Evolutionary conservation across 2,113 vertebrate species (phyloP).

Genomic region (Seriola dumerili): DNA sequence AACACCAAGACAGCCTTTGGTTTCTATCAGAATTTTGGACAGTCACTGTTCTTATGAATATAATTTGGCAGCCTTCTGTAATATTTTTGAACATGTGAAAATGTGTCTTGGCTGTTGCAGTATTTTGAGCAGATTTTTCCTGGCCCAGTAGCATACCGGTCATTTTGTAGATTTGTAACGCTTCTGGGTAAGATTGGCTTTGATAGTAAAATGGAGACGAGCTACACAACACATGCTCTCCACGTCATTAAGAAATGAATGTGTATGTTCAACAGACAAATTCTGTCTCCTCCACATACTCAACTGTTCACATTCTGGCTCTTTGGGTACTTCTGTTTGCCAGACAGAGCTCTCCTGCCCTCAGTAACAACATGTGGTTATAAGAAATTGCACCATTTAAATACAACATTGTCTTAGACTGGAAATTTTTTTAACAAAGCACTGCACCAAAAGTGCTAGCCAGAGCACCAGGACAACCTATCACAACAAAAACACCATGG

Average conservation of each 20-base stretch:
- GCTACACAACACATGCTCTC: background rate
- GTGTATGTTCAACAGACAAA: conserved; percentile 12
- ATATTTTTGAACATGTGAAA: conserved; percentile 59
- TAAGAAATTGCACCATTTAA: background rate
- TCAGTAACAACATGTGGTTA: conserved; percentile 25
- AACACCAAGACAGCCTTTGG: conserved; percentile 37
- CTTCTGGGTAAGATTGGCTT: conserved; percentile 29
- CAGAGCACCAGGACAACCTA: conserved; percentile 23
- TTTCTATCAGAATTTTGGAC: conserved; percentile 41
- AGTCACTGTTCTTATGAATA: conserved; percentile 41
- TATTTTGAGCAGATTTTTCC: conserved; percentile 61
- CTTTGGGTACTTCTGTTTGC: conserved; percentile 13
- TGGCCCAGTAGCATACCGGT: conserved; percentile 14
- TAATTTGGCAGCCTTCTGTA: conserved; percentile 46
- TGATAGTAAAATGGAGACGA: conserved; percentile 27
- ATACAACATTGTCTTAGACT: background rate
- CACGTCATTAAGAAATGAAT: conserved; percentile 13
- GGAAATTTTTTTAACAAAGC: conserved; percentile 14
- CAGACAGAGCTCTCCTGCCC: conserved; percentile 8
- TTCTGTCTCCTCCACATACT: background rate
- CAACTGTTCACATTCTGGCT: conserved; percentile 26
- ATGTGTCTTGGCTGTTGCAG: conserved; percentile 51
- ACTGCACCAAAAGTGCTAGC: background rate
- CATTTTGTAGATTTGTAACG: conserved; percentile 54
- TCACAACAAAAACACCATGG: conserved; percentile 3